These are phyloP conservation scores for Alentia gelatinosa DNA, from an alignment of 2,888 invertebrate genomes.

Conservation along the genomic window DNA sequence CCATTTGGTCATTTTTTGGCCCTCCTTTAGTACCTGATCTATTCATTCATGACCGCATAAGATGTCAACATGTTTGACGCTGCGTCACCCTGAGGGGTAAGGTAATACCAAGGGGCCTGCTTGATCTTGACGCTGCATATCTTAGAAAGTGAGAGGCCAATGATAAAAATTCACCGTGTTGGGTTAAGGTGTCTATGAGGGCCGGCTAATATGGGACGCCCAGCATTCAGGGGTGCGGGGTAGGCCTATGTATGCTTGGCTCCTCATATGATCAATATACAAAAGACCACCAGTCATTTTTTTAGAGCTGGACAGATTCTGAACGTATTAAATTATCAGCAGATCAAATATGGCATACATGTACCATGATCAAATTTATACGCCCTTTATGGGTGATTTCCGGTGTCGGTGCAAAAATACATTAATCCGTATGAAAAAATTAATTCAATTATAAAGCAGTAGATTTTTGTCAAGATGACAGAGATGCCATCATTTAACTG, in stretches of 20 bases:
- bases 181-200: background rate
- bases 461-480: too few species aligned
- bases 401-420: too few species aligned
- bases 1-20: background rate
- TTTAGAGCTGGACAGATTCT: background rate
- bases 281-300: background rate
- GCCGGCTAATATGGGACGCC: background rate
- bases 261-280: too few species aligned
- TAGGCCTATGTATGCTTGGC: background rate
- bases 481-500: too few species aligned
- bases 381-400: too few species aligned
- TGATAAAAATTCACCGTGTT: background rate
- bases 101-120: background rate
- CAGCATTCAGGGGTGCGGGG: too few species aligned
- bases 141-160: background rate
- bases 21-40: background rate
- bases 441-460: too few species aligned
- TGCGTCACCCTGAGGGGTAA: background rate
- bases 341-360: too few species aligned
- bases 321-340: too few species aligned
- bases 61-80: background rate
- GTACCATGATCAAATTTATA: too few species aligned
- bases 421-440: too few species aligned
- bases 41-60: constrained; percentile 38
- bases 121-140: background rate